These are phyloP conservation scores for Zaprionus lachaisei DNA, from an alignment of 1,140 invertebrate species.

Conservation along the genomic window DNA sequence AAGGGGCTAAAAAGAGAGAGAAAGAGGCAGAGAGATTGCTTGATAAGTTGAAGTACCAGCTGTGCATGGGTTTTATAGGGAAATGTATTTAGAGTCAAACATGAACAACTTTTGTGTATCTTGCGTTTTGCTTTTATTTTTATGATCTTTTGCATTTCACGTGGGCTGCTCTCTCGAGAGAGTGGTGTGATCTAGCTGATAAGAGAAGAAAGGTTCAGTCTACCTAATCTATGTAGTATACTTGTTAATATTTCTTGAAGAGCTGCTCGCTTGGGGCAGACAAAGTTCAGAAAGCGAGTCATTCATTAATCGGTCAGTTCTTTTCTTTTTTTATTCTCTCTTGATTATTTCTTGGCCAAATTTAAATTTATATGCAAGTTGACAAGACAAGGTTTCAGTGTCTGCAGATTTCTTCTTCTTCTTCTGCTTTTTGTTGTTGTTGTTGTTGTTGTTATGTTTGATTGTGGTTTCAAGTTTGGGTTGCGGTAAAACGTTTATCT, in stretches of 20 bases:
- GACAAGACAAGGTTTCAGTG: slow-evolving; percentile 54
- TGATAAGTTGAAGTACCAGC: slow-evolving; percentile 50
- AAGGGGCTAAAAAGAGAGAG: background rate
- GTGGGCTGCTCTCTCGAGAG: slow-evolving; percentile 15
- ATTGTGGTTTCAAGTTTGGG: slow-evolving; percentile 33
- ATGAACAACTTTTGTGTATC: slow-evolving; percentile 8
- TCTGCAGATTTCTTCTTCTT: slow-evolving; percentile 44
- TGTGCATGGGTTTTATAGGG: slow-evolving; percentile 25
- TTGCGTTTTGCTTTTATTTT: slow-evolving; percentile 35
- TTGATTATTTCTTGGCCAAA: slow-evolving; percentile 41
- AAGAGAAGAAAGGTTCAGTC: slow-evolving; percentile 46
- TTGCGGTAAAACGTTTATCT: slow-evolving; percentile 56
- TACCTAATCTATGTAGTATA: slow-evolving; percentile 11
- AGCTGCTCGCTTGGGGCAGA: background rate
- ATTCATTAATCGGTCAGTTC: slow-evolving; percentile 31
- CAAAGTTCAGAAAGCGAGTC: slow-evolving; percentile 48
- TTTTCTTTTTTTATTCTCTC: slow-evolving; percentile 17
- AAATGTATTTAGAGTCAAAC: slow-evolving; percentile 3
- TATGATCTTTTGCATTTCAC: slow-evolving; percentile 42
- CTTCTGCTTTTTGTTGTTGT: slow-evolving; percentile 16
- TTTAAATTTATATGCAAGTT: slow-evolving; percentile 61
- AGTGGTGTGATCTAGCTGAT: slow-evolving; percentile 44
- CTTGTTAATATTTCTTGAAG: slow-evolving; percentile 25
- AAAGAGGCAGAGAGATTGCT: slow-evolving; percentile 7
- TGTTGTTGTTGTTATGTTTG: slow-evolving; percentile 32